Conservation (phyloP, 2,888 invertebrate genomes). For the Yponomeuta evonymella region DNA sequence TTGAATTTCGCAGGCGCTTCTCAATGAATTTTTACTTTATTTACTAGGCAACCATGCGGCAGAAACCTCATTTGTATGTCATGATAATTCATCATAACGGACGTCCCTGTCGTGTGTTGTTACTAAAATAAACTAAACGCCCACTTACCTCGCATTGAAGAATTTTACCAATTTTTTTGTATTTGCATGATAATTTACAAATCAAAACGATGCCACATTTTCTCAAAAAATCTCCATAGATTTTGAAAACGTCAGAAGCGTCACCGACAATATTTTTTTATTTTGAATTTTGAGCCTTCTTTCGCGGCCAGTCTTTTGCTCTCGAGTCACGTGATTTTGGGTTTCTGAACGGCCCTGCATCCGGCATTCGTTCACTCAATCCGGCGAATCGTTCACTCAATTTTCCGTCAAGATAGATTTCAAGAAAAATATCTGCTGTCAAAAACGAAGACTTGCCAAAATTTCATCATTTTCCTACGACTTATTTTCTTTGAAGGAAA, state of each 20-base stretch:
- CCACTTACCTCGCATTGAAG: background rate
- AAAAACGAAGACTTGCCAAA: background rate
- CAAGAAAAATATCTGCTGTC: background rate
- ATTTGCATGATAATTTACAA: conserved; percentile 23
- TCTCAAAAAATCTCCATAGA: conserved; percentile 31
- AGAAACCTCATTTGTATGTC: too few species aligned
- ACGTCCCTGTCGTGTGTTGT: background rate
- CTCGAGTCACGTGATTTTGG: background rate
- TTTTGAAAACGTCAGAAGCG: conserved; percentile 24
- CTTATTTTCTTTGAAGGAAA: conserved; percentile 12
- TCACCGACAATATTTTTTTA: background rate
- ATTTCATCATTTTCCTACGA: background rate
- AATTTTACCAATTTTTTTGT: conserved; percentile 30
- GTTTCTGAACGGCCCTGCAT: background rate
- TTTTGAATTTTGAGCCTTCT: background rate
- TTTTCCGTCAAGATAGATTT: conserved; percentile 6
- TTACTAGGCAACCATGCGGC: too few species aligned
- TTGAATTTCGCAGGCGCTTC: too few species aligned
- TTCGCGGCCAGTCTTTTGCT: conserved; percentile 1
- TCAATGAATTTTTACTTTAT: too few species aligned
- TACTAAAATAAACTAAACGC: background rate
- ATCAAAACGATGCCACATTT: conserved; percentile 33
- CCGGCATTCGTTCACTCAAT: background rate
- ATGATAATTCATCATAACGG: too few species aligned
- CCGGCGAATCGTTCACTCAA: conserved; percentile 4